phyloP scores from a whole-genome alignment of 1,140 invertebrate genomes.

The Adoxophyes honmai region DNA sequence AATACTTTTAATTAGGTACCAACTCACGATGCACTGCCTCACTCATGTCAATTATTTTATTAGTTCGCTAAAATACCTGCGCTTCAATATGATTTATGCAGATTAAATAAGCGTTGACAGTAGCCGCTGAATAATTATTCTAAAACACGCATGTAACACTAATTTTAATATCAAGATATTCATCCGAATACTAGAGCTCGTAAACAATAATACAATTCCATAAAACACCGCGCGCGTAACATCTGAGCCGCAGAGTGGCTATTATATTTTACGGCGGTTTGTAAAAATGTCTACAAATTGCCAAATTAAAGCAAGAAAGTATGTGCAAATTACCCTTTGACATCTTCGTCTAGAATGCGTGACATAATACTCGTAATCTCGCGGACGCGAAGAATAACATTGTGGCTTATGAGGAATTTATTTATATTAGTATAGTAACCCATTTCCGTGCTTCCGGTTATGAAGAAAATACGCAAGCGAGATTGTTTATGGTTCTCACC shows the following conservation, averaged over 20 bases:
- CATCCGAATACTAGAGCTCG: conserved; percentile 1
- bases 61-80: no score
- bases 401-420: conserved; percentile 1
- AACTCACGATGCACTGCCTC: no score
- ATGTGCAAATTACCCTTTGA: conserved; percentile 17
- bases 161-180: conserved; percentile 1
- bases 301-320: conserved; percentile 7
- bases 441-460: conserved; percentile 2
- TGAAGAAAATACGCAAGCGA: neutral
- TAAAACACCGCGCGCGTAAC: neutral
- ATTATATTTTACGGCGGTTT: conserved; percentile 4
- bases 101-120: conserved; percentile 1
- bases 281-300: conserved; percentile 16
- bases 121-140: neutral
- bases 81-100: neutral
- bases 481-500: no score
- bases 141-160: neutral
- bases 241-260: neutral
- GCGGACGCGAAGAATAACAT: conserved; percentile 1
- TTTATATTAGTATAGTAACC: conserved; percentile 12
- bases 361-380: neutral
- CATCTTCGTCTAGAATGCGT: conserved; percentile 9
- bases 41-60: no score
- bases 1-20: no score
- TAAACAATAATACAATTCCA: conserved; percentile 5